Base-by-base conservation (phyloP, 2,888 invertebrate species). In the Cataglyphis altisquamis region DNA sequence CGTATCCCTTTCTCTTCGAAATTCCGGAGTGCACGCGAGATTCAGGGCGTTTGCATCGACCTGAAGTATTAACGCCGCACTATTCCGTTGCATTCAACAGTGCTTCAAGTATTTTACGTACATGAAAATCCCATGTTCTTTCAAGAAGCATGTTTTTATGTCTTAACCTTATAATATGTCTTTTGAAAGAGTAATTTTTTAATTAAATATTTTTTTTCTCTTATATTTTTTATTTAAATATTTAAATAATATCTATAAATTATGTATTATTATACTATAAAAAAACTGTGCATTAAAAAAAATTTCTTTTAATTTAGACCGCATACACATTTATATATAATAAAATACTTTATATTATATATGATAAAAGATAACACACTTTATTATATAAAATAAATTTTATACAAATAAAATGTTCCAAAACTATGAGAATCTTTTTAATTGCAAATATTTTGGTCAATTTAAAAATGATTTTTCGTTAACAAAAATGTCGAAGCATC, bases 1-100 rank as follows among this genome's bases (percentile, higher is more conserved):
- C 15, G 8, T 82, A 84, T 36, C 82, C 68, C 57, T n/a, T n/a
- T 6, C 15, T n/a, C 29, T 55, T 68, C 18, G 45, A 77, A 75
- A 77, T 68, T 77, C 41, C 67, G 66, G 41, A 77, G 12, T 29
- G 29, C 63, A 25, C 29, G 77, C 52, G 52, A n/a, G 8, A 55
- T 77, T 66, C 67, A 77, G 15, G 29, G 41, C 21, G 29, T 67
- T 67, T 57, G 39, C 25, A 18, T 75, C 63, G 52, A 9, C 8
- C 52, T 52, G 8, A 52, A 52, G n/a, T 52, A 52, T 52, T 52
- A 63, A 36, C 6, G 9, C 1, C n/a, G n/a, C 8, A 9, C 45
- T 10, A 21, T 21, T 57, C 21, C 57, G 5, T 21, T 8, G 25
- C 39, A 32, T 21, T 62, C 32, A 1, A 45, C 9, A 5, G 45